Evolutionary conservation across 1,140 invertebrate genomes (phyloP).

Genomic region (Trinorchestia longiramus): DNA sequence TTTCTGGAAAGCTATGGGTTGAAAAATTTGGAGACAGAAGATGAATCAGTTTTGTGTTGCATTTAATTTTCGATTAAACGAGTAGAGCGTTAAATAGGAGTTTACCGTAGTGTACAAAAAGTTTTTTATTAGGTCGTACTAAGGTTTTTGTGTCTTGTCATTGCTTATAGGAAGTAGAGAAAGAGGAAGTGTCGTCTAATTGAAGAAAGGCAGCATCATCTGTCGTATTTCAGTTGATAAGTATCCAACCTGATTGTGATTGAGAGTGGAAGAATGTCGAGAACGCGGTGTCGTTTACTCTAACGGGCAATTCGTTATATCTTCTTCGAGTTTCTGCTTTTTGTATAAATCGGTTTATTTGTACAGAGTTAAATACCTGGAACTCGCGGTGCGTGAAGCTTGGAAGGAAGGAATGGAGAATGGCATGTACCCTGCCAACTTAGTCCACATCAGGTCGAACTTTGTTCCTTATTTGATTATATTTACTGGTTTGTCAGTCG

Average conservation of each 20-base stretch:
- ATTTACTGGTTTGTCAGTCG: neutral
- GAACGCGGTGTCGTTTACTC: neutral
- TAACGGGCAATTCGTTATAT: conserved; percentile 34
- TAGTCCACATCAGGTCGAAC: neutral
- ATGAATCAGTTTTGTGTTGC: conserved; percentile 53
- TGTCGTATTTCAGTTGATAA: neutral
- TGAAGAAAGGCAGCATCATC: neutral
- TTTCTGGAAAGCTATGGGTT: neutral
- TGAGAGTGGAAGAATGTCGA: neutral
- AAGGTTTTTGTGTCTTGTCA: conserved; percentile 44
- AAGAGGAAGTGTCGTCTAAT: neutral
- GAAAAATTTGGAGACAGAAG: conserved; percentile 10
- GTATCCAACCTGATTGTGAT: neutral
- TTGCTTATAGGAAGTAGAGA: neutral
- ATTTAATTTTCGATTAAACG: conserved; percentile 23
- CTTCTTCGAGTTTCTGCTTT: conserved; percentile 28
- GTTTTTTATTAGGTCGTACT: neutral
- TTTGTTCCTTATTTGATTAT: neutral
- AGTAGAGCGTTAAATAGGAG: conserved; percentile 25
- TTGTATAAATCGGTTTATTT: conserved; percentile 54
- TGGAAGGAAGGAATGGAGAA: conserved; percentile 9
- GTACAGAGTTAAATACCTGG: conserved; percentile 12
- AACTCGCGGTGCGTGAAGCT: neutral
- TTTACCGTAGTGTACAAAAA: conserved; percentile 47
- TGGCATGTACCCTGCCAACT: neutral